phyloP scores from a whole-genome alignment of 2,113 vertebrate genomes.

The Pseudorhombus dupliciocellatus region DNA sequence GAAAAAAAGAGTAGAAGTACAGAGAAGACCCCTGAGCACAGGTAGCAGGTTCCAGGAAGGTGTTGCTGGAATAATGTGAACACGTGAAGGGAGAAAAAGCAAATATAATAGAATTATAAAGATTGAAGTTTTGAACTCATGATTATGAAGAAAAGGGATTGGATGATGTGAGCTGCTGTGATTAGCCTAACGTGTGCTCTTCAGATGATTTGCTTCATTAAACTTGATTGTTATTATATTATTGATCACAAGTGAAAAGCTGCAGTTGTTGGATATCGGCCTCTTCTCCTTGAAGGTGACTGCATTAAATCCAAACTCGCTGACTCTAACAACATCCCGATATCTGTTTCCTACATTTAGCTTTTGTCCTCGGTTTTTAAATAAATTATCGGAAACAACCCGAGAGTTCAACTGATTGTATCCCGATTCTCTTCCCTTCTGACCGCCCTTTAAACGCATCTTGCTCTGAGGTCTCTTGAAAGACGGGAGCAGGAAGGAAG shows the following conservation, averaged over 20 bases:
- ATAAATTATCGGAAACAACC: background rate
- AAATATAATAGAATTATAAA: background rate
- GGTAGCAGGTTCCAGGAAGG: slow-evolving; percentile 28
- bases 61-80: slow-evolving; percentile 16
- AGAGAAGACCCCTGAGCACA: slow-evolving; percentile 30
- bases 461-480: slow-evolving; percentile 3
- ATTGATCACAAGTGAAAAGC: background rate
- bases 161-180: no score
- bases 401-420: background rate
- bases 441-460: slow-evolving; percentile 12
- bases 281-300: background rate
- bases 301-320: background rate
- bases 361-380: background rate
- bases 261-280: background rate
- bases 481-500: slow-evolving; percentile 2
- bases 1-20: slow-evolving; percentile 35
- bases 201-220: no score
- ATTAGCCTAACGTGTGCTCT: background rate
- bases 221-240: background rate
- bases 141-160: background rate
- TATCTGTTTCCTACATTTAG: background rate
- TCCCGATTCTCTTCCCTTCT: background rate
- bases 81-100: background rate
- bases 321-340: background rate
- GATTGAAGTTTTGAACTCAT: background rate